phyloP scores from a whole-genome alignment of 2,888 invertebrate genomes.

The Tipula vernalis region DNA sequence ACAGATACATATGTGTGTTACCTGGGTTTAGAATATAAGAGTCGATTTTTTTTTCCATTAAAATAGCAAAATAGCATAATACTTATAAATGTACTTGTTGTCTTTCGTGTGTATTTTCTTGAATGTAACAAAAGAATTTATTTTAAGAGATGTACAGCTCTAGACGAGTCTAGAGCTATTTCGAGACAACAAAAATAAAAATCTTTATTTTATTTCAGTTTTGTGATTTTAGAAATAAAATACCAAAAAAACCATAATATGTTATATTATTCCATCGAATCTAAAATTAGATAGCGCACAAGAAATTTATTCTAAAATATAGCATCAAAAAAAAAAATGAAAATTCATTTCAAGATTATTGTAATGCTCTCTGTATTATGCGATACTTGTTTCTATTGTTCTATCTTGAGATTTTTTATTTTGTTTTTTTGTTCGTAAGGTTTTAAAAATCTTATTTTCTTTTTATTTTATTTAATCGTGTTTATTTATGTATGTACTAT shows the following conservation, averaged over 20 bases:
- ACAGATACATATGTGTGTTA: neutral
- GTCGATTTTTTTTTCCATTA: neutral
- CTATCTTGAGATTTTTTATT: neutral
- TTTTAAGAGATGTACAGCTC: neutral
- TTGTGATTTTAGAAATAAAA: neutral
- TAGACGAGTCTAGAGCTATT: neutral
- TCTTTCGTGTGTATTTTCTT: neutral
- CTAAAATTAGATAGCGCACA: neutral
- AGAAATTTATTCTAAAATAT: neutral
- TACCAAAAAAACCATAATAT: neutral
- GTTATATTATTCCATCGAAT: neutral
- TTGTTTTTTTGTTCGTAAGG: neutral
- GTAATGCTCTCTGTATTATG: neutral
- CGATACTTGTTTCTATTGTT: neutral
- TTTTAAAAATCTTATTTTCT: neutral
- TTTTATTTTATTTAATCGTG: neutral
- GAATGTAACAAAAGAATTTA: neutral
- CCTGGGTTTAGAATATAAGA: neutral
- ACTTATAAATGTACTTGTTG: neutral
- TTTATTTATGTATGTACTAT: neutral
- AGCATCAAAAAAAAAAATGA: neutral
- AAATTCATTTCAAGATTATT: neutral
- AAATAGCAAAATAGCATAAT: neutral
- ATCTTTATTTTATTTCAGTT: neutral
- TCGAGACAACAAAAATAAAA: neutral